Evolutionary conservation across 2,888 invertebrate genomes (phyloP).

Genomic region (Cryptus armator): DNA sequence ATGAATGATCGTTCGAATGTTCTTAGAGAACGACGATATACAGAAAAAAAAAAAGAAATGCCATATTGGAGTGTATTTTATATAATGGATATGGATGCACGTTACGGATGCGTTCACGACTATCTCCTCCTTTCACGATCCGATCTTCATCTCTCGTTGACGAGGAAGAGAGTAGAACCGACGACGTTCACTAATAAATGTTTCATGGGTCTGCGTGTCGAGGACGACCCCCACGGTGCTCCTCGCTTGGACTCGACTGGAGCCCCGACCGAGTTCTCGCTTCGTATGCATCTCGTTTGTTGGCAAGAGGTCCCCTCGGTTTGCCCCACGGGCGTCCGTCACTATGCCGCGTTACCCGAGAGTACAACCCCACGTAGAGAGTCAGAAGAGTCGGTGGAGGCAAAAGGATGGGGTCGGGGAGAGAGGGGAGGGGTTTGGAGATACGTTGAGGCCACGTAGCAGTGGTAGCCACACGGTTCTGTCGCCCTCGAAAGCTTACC

Average conservation of each 20-base stretch:
- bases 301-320: constrained; percentile 56
- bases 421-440: constrained; percentile 7
- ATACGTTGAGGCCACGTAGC: neutral
- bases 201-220: constrained; percentile 71
- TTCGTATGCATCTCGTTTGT: constrained; percentile 65
- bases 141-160: constrained; percentile 68
- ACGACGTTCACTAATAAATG: constrained; percentile 76
- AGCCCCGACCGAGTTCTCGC: constrained; percentile 6
- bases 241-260: neutral
- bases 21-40: constrained; percentile 8
- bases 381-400: constrained; percentile 15
- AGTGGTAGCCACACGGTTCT: neutral
- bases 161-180: constrained; percentile 44
- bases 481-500: constrained; percentile 26
- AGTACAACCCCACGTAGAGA: constrained; percentile 44
- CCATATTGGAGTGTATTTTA: constrained; percentile 10
- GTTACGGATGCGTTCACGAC: neutral
- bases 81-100: constrained; percentile 11
- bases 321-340: constrained; percentile 69
- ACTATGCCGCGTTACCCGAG: constrained; percentile 65
- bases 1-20: constrained; percentile 14
- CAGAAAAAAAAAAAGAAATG: neutral
- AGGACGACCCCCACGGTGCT: constrained; percentile 63
- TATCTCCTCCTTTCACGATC: constrained; percentile 67
- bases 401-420: neutral